Base-by-base conservation (phyloP, 2,113 vertebrate genomes). In the Ailurus styani region DNA sequence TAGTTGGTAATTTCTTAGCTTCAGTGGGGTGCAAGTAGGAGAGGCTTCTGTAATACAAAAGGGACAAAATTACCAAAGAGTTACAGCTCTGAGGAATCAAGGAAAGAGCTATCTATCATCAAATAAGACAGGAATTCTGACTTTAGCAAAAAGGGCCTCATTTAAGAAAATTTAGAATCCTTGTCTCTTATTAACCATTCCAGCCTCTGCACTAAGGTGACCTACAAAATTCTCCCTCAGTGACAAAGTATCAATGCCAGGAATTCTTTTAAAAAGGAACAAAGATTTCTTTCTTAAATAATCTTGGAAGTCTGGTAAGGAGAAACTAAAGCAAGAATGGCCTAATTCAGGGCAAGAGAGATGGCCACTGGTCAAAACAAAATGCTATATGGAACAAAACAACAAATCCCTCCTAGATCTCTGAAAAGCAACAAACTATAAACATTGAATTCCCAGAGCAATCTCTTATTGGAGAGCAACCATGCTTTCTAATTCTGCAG, bases 1-100 rank as follows among this genome's bases (percentile, higher is more conserved):
- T 52, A 12, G 87, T 92, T 99, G 99, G 91, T 99, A 99, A 50
- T 84, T 98, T 88, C 97, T 93, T 93, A 96, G 79, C 57, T 96
- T 96, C 95, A 96, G 70, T 52, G 78, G 85, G 47, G 81, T 84
- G n/a, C 93, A 78, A 27, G 45, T 62, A 23, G 0, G 21, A 47
- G 31, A 0, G 0, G 27, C 14, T 95, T 95, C 98, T 98, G 93
- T 40, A 72, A 98, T 8, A 97, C 13, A 95, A 84, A 97, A 79
- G 45, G 78, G 91, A 83, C 27, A 66, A 60, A 90, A 90, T 94
- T 77, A 66, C 62, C 34, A 34, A 95, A 86, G 3, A 1, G 87
- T 50, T 3, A 4, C 4, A 60, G 45, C 52, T 72, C 34, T 85
- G 25, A 95, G 52, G 25, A 88, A 52, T 79, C 25, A 40, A 14